phyloP scores from a whole-genome alignment of 2,797 vertebrate species.

The Xerus rutilus region DNA sequence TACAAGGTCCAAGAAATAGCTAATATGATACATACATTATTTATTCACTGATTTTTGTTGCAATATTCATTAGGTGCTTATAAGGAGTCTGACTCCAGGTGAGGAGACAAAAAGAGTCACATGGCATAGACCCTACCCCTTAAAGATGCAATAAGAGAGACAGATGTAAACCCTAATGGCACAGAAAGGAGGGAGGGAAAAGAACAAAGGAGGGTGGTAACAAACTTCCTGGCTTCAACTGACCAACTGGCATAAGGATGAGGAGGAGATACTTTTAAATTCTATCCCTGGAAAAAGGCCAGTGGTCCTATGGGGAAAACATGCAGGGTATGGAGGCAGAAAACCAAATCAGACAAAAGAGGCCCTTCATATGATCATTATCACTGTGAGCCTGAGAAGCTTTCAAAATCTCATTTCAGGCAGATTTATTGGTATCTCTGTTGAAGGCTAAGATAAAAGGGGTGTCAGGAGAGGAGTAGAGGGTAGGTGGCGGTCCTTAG shows the following conservation, averaged over 20 bases:
- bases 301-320: neutral
- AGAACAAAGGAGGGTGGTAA: neutral
- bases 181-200: neutral
- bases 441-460: neutral
- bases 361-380: neutral
- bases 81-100: neutral
- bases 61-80: neutral
- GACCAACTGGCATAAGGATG: fast-evolving
- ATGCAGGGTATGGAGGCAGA: neutral
- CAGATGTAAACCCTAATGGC: neutral
- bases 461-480: neutral
- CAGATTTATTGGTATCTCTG: conserved; percentile 43
- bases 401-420: conserved; percentile 24
- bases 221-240: neutral
- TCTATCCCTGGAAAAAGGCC: neutral
- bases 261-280: neutral
- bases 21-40: neutral
- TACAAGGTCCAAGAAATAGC: neutral
- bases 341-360: conserved; percentile 30
- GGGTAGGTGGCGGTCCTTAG: neutral
- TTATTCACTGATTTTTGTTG: neutral
- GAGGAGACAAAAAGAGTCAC: neutral
- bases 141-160: neutral
- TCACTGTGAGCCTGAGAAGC: neutral
- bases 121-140: neutral